Evolutionary conservation across 2,888 invertebrate genomes (phyloP), one percentile per base, ranked within the genome.

Genomic region (Mycalesis mineus): DNA sequence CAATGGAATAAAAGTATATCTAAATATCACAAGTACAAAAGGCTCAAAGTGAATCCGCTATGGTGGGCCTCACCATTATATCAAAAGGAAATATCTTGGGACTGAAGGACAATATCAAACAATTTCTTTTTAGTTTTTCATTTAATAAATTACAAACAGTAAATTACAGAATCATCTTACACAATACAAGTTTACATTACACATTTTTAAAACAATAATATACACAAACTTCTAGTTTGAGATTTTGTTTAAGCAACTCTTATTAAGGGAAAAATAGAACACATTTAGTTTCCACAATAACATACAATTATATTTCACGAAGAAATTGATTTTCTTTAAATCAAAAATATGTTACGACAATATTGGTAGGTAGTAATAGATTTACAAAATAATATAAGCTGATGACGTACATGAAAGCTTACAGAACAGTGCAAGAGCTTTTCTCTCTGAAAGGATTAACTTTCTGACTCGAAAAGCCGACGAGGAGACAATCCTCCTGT

Each of bases 361-460:
- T 22, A 22, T 44, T 51, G 31, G 51, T 29, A 31, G 17, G 13
- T 42, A 11, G 28, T 22, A 14, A 15, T 36, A n/a, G 36, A 9
- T 45, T 58, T 14, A 49, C 45, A 41, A 60, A 44, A 65, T 50
- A 57, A 29, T 44, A 39, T 41, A 54, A 42, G 33, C 53, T 48
- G 59, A 51, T 54, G 51, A 55, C 51, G 56, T 42, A 55, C 41
- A 31, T 39, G 22, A 22, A 31, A 63, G 62, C 71, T 94, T 95
- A 97, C 68, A 97, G 91, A 71, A 97, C 91, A 71, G 92, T 92
- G 89, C 97, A 97, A 60, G 96, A 94, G 78, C 95, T 96, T 89
- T 97, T 97, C 86, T 97, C 97, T 66, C 97, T 94, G 91, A 97
- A 98, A 29, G 98, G 98, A 88, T 98, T 98, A 13, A 97, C 96